These are phyloP conservation scores for Kryptopterus vitreolus DNA, from an alignment of 2,797 vertebrate genomes.

Conservation along the genomic window DNA sequence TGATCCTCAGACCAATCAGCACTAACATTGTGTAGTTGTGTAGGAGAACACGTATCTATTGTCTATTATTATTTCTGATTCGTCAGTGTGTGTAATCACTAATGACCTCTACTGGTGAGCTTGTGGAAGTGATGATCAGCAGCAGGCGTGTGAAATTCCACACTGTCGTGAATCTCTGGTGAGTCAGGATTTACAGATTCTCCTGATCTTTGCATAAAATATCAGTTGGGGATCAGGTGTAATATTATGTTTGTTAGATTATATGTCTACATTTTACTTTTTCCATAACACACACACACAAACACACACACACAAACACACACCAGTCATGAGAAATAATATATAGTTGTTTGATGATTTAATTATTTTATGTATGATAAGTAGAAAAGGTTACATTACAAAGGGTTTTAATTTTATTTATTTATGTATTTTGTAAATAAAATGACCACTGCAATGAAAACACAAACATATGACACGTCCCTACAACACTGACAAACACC, in stretches of 20 bases:
- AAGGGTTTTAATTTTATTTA: too few species aligned
- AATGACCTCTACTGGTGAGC: not conserved
- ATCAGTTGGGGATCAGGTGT: too few species aligned
- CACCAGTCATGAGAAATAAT: too few species aligned
- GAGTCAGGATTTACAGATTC: too few species aligned
- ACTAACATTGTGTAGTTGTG: not conserved
- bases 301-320: too few species aligned
- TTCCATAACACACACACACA: too few species aligned
- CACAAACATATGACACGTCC: not conserved
- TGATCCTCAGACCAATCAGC: not conserved
- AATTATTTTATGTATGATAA: not conserved
- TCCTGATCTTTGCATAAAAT: too few species aligned
- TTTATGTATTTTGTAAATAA: too few species aligned
- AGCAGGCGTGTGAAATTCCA: not conserved
- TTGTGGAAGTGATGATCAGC: not conserved
- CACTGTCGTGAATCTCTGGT: too few species aligned
- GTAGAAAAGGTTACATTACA: not conserved
- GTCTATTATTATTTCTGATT: not conserved
- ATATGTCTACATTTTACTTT: too few species aligned
- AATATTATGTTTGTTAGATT: too few species aligned
- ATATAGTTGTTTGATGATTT: not conserved
- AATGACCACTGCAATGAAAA: too few species aligned
- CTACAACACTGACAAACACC: not conserved
- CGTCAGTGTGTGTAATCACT: not conserved
- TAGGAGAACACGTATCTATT: slow-evolving; percentile 2